Conservation (phyloP, 2,888 invertebrate genomes). For the Phyllotreta striolata region DNA sequence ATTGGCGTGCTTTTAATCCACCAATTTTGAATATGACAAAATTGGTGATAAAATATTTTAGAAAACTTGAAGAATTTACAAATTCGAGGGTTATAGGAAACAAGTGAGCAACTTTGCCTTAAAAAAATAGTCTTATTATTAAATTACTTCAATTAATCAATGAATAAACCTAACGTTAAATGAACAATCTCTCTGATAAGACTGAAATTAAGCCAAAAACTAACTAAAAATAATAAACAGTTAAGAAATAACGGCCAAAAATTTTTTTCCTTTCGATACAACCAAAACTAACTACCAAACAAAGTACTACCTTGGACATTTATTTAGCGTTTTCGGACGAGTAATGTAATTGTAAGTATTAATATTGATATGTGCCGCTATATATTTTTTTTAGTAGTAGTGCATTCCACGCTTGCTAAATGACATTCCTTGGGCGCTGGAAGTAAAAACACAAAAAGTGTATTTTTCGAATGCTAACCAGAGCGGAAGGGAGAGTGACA, state of each 20-base stretch:
- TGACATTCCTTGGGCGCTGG: slow-evolving; percentile 59
- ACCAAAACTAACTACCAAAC: slow-evolving; percentile 16
- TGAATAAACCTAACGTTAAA: too few relatives aligned
- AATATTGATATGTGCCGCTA: slow-evolving; percentile 39
- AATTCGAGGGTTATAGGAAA: too few relatives aligned
- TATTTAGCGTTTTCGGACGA: slow-evolving; percentile 25
- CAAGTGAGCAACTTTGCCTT: too few relatives aligned
- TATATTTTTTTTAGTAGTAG: slow-evolving; percentile 49
- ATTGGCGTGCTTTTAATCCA: too few relatives aligned
- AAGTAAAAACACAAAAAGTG: slow-evolving; percentile 49
- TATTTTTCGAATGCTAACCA: slow-evolving; percentile 48
- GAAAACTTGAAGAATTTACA: too few relatives aligned
- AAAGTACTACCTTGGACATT: slow-evolving; percentile 9
- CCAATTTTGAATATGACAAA: too few relatives aligned
- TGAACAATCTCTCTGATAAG: too few relatives aligned
- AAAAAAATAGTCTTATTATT: too few relatives aligned
- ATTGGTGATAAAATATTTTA: too few relatives aligned
- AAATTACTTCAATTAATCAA: too few relatives aligned
- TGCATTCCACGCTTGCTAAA: slow-evolving; percentile 60
- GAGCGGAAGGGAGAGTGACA: slow-evolving; percentile 48
- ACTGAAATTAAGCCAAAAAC: too few relatives aligned
- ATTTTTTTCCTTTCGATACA: slow-evolving; percentile 3
- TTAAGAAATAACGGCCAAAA: slow-evolving; percentile 1
- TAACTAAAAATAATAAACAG: too few relatives aligned
- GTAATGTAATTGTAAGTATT: slow-evolving; percentile 30